Evolutionary conservation across 2,797 vertebrate species (phyloP).

Genomic region (Onychomys torridus): DNA sequence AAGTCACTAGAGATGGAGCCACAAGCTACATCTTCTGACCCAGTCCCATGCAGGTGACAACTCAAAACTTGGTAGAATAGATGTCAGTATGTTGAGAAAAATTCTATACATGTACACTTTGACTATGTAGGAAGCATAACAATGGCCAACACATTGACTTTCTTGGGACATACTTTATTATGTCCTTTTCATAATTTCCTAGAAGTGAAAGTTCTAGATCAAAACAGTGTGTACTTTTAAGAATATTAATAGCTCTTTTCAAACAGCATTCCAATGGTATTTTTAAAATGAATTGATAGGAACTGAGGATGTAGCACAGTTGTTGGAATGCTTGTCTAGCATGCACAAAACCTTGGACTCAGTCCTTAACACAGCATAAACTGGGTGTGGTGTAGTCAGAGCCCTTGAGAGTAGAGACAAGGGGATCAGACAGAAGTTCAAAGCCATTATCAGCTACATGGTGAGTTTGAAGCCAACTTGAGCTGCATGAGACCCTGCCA

Average conservation of each 20-base stretch:
- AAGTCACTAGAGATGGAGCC: neutral
- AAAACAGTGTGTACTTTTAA: neutral
- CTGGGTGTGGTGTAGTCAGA: neutral
- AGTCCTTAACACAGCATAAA: neutral
- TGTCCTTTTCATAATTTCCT: neutral
- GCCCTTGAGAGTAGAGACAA: neutral
- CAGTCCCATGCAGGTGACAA: accelerated
- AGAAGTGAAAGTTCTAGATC: neutral
- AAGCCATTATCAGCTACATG: neutral
- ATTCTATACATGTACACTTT: neutral
- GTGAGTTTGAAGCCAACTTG: neutral
- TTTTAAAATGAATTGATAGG: neutral
- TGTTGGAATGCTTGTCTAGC: neutral
- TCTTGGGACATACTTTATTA: neutral
- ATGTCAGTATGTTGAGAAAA: neutral
- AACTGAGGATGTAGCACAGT: too few species aligned
- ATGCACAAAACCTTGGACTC: neutral
- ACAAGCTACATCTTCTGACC: neutral
- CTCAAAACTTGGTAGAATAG: neutral
- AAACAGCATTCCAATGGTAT: neutral
- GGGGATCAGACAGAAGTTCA: neutral
- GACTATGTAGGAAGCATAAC: neutral
- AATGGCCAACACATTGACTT: neutral
- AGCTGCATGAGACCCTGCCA: neutral
- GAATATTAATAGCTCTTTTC: neutral